Percentiles rank a stretch among this genome's conserved stretches.
phyloP scores from a whole-genome alignment of 1,140 invertebrate genomes.

The Drosophila teissieri region DNA sequence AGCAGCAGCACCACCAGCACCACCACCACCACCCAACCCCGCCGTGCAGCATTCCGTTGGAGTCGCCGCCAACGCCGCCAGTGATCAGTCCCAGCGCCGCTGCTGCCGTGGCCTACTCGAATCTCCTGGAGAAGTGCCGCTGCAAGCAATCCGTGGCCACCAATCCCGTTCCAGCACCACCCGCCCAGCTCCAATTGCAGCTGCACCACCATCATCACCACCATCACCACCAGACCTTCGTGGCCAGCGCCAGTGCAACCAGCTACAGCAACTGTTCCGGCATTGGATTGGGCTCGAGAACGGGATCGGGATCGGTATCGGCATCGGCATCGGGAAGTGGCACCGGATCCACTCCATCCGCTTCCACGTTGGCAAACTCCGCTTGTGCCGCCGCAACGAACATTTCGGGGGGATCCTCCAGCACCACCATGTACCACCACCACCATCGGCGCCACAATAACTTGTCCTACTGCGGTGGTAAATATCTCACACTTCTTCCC shows the following conservation, averaged over 20 bases:
- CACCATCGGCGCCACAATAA: constrained; percentile 81
- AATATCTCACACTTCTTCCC: constrained; percentile 44
- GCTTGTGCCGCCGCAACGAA: constrained; percentile 16
- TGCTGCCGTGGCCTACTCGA: constrained; percentile 54
- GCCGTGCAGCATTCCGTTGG: constrained; percentile 31
- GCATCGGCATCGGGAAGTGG: not conserved
- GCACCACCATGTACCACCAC: constrained; percentile 76
- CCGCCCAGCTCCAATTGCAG: constrained; percentile 65
- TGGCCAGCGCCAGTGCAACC: constrained; percentile 70
- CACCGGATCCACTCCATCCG: not conserved
- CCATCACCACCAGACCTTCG: constrained; percentile 78
- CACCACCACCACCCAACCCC: constrained; percentile 16
- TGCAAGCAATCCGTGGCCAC: constrained; percentile 57
- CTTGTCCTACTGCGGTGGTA: constrained; percentile 83
- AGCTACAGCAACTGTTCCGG: constrained; percentile 64
- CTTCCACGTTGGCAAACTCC: constrained; percentile 18
- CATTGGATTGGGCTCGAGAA: constrained; percentile 21
- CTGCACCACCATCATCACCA: constrained; percentile 75
- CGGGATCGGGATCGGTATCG: constrained; percentile 21
- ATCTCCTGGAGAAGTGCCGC: constrained; percentile 77
- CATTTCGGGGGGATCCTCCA: constrained; percentile 44
- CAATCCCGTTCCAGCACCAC: constrained; percentile 27
- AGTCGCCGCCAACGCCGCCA: constrained; percentile 40
- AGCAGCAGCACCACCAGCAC: constrained; percentile 37
- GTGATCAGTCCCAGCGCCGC: constrained; percentile 30